These are phyloP conservation scores for Lepidocyrtinus sp. DNA, from an alignment of 2,888 invertebrate species.

Conservation along the genomic window DNA sequence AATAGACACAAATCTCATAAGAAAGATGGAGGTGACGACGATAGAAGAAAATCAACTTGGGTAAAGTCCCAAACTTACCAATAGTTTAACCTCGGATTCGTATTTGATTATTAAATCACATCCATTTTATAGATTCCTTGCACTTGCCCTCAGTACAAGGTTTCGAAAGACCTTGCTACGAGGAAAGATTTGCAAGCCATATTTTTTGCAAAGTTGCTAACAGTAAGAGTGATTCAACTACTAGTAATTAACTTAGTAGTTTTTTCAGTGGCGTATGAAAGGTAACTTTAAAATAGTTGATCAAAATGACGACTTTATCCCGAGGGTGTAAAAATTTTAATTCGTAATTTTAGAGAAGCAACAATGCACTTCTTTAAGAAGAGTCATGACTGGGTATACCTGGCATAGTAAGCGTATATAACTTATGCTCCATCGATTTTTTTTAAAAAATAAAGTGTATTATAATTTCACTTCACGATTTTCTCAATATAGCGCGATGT, in stretches of 20 bases:
- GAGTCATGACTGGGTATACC: constrained; percentile 33
- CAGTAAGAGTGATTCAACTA: constrained; percentile 34
- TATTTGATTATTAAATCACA: too few species aligned
- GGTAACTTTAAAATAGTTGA: constrained; percentile 16
- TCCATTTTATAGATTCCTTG: constrained; percentile 35
- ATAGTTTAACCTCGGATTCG: neutral
- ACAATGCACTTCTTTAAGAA: constrained; percentile 12
- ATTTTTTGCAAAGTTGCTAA: constrained; percentile 44
- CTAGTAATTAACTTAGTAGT: constrained; percentile 34
- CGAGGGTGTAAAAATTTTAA: neutral
- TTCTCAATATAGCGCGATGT: constrained; percentile 28
- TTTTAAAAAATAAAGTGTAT: too few species aligned
- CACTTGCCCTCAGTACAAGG: constrained; percentile 50
- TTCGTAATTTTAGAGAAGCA: constrained; percentile 9
- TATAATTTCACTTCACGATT: too few species aligned
- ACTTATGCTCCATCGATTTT: too few species aligned
- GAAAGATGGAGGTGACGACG: neutral
- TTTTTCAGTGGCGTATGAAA: constrained; percentile 20
- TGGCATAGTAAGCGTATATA: constrained; percentile 43
- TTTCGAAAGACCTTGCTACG: constrained; percentile 25
- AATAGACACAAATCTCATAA: neutral
- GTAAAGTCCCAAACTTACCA: constrained; percentile 17
- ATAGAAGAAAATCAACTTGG: constrained; percentile 28
- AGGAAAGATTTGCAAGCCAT: constrained; percentile 35
- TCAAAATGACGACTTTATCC: neutral